Evolutionary conservation across 1,140 invertebrate species (phyloP).

Genomic region (Cyclargus thomasi): DNA sequence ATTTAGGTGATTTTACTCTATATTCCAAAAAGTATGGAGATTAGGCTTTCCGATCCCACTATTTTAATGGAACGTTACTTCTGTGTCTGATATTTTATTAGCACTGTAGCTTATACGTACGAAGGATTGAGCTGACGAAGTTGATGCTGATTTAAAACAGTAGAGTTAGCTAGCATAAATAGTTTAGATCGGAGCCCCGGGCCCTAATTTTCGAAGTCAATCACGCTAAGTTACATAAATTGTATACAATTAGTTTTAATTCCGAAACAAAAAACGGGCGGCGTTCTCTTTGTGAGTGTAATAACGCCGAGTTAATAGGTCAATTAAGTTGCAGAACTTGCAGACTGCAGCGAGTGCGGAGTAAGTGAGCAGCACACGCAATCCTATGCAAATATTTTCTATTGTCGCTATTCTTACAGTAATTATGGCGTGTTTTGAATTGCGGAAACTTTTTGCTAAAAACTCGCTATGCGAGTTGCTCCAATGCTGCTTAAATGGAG

Average conservation of each 20-base stretch:
- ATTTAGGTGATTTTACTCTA: too few species aligned
- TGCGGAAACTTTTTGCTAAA: background rate
- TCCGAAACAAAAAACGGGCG: background rate
- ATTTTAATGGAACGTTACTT: too few species aligned
- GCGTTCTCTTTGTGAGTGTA: background rate
- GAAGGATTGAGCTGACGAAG: too few species aligned
- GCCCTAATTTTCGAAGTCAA: background rate
- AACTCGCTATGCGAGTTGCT: too few species aligned
- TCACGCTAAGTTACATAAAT: background rate
- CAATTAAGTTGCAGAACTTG: constrained; percentile 1
- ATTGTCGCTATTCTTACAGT: background rate
- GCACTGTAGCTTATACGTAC: too few species aligned
- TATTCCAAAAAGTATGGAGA: too few species aligned
- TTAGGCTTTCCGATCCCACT: too few species aligned
- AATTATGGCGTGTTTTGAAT: background rate
- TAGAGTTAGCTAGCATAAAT: background rate
- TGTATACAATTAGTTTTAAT: background rate
- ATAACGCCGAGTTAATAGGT: background rate
- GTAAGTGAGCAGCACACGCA: background rate
- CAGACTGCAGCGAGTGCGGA: background rate
- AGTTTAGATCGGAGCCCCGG: background rate
- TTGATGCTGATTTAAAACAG: too few species aligned
- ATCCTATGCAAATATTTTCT: constrained; percentile 3
- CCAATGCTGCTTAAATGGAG: too few species aligned
- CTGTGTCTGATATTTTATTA: too few species aligned